These are phyloP conservation scores for Leptocoma aspasia DNA, from an alignment of 2,113 vertebrate genomes.

Conservation along the genomic window DNA sequence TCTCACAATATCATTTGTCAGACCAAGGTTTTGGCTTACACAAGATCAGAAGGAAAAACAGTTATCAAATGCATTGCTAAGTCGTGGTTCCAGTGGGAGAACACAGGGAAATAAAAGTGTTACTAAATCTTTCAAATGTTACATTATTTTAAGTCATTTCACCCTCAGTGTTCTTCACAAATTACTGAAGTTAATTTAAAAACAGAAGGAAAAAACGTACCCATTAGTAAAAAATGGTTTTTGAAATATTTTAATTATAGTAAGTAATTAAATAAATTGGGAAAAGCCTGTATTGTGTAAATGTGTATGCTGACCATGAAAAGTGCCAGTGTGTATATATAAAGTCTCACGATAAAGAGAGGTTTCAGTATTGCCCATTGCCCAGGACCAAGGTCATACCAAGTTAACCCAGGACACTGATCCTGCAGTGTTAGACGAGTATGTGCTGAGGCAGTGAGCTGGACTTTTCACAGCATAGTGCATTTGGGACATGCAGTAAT, in stretches of 20 bases:
- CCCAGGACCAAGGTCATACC: not conserved
- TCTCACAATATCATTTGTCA: not conserved
- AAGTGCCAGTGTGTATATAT: not conserved
- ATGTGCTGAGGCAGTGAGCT: not conserved
- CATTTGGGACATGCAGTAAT: not conserved
- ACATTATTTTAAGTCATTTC: not conserved
- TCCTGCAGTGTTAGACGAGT: not conserved
- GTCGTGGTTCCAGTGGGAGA: not conserved
- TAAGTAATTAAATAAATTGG: not conserved
- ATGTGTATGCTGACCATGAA: not conserved
- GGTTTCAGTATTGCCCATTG: not conserved
- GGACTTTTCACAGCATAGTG: not conserved
- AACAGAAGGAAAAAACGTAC: not conserved
- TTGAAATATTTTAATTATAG: not conserved
- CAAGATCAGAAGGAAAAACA: not conserved
- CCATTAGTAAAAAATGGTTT: not conserved
- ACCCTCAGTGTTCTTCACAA: not conserved
- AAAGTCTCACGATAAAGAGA: not conserved
- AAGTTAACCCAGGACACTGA: not conserved
- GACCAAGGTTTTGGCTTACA: not conserved
- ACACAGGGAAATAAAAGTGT: not conserved
- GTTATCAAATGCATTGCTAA: not conserved
- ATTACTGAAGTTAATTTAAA: not conserved
- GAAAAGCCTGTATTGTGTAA: not conserved
- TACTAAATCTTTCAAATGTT: not conserved